These are phyloP conservation scores for Drosophila meridionalis DNA, from an alignment of 2,888 invertebrate genomes.

Conservation along the genomic window DNA sequence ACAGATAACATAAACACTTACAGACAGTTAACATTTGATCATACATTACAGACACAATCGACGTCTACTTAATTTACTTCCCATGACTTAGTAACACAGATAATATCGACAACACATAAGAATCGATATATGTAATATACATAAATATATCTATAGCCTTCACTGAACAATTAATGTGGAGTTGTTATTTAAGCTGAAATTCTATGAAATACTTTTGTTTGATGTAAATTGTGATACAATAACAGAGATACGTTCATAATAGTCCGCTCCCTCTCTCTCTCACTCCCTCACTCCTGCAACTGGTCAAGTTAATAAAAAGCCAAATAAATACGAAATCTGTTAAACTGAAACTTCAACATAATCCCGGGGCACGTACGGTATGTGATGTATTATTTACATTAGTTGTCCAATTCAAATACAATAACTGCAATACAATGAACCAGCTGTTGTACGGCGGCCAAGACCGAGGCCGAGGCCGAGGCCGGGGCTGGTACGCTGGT, in stretches of 20 bases:
- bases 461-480: neutral
- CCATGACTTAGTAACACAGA: no score
- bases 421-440: conserved; percentile 54
- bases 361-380: conserved; percentile 50
- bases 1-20: no score
- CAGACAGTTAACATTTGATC: no score
- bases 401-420: conserved; percentile 64
- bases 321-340: conserved; percentile 45
- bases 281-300: neutral
- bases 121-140: no score
- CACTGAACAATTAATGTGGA: neutral
- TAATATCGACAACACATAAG: no score
- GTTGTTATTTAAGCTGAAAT: neutral
- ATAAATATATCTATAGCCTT: no score
- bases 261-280: neutral
- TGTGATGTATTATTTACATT: conserved; percentile 58
- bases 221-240: conserved; percentile 1
- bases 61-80: no score
- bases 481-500: conserved; percentile 1
- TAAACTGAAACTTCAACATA: conserved; percentile 40
- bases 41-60: no score
- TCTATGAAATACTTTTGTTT: neutral
- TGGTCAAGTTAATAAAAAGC: conserved; percentile 39
- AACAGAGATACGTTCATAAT: neutral
- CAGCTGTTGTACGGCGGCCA: conserved; percentile 1